Base-by-base conservation (phyloP, 2,113 vertebrate species). In the Thunnus thynnus region DNA sequence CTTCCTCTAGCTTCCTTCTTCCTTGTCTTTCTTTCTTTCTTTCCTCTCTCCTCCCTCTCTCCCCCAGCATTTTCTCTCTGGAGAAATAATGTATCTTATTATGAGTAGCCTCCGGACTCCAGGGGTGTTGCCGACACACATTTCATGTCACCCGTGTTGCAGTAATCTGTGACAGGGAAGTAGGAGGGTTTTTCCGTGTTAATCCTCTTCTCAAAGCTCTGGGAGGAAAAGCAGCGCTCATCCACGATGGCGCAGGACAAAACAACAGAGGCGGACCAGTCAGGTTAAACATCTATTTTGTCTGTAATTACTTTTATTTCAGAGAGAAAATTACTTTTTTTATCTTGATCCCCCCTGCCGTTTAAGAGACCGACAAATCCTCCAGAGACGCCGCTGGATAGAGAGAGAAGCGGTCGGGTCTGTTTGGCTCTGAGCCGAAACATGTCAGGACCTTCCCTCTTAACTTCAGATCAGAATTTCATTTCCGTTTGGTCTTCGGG, bases 151-250 rank as follows among this genome's bases (percentile, higher is more conserved):
- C 55, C 32, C 13, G 73, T 47, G 64, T 56, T 13, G 57, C 8
- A 74, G 17, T 92, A 80, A 91, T 92, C 82, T 71, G 90, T 62
- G 62, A 79, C 25, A 17, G 78, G 76, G 89, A 64, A 90, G 93
- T 75, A 83, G 90, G 92, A 89, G 92, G 86, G 83, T 64, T 89
- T 70, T 78, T 80, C 56, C 51, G 30, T 3, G 67, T 54, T 95
- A 94, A 94, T 94, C 92, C 90, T 48, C 68, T 30, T 61, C 25
- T 51, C 41, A 71, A 60, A 79, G 36, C 71, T 47, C 64, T 0
- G 52, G 25, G 16, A 51, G 67, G 63, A 68, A 72, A 22, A 50
- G 22, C 72, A 12, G 14, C 22, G 68, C n/a, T 58, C 18, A 27
- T 46, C 16, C 65, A 61, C 18, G 12, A 88, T 91, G 85, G 85